Evolutionary conservation across 2,113 vertebrate species (phyloP).

Genomic region (Gobius niger): DNA sequence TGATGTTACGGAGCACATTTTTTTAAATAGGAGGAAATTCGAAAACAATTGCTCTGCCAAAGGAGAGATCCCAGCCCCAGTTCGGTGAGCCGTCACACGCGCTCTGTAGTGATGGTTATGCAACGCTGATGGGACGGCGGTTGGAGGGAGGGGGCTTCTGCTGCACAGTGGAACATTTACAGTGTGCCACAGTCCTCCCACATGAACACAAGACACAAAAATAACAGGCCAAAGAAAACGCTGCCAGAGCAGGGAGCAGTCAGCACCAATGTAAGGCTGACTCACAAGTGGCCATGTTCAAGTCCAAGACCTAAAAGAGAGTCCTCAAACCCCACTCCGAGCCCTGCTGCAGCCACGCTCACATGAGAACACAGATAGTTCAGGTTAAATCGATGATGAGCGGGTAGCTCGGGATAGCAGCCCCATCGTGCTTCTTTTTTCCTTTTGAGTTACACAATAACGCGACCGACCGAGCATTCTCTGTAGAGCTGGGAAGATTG

Average conservation of each 20-base stretch:
- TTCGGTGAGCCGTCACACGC: slow-evolving; percentile 1
- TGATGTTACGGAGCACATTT: not conserved
- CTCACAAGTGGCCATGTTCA: not conserved
- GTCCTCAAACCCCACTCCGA: not conserved
- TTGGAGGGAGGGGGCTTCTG: not conserved
- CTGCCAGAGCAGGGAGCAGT: not conserved
- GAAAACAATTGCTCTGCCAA: not conserved
- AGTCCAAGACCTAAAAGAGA: not conserved
- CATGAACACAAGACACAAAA: slow-evolving; percentile 1
- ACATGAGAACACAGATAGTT: too few relatives aligned
- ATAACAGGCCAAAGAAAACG: not conserved
- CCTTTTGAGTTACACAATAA: too few relatives aligned
- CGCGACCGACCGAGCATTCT: too few relatives aligned
- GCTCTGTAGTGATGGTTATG: not conserved
- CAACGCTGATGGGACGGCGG: not conserved
- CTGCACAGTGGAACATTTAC: slow-evolving; percentile 2
- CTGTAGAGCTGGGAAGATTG: too few relatives aligned
- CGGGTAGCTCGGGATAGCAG: too few relatives aligned
- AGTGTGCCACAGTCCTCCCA: slow-evolving; percentile 1
- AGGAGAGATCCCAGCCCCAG: not conserved
- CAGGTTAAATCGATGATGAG: too few relatives aligned
- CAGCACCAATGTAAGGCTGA: not conserved
- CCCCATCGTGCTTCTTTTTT: too few relatives aligned
- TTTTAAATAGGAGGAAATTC: not conserved
- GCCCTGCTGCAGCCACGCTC: too few relatives aligned